Percentiles rank a stretch among this genome's conserved stretches.
These are phyloP conservation scores for Eubucco bourcierii DNA, from an alignment of 2,113 vertebrate species.

Conservation along the genomic window DNA sequence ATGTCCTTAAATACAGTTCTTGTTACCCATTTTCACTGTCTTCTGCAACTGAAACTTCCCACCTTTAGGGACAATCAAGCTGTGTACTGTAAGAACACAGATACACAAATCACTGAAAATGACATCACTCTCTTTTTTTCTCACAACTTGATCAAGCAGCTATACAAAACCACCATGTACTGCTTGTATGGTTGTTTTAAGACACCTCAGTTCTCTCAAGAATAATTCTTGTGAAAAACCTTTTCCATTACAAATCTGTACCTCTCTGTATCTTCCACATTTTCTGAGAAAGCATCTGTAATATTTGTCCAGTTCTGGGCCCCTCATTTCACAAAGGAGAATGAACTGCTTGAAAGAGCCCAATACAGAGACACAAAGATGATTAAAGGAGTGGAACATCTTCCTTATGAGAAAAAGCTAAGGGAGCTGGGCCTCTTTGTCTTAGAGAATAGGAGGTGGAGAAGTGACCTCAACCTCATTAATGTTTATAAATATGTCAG, in stretches of 20 bases:
- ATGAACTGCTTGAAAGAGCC: too few relatives aligned
- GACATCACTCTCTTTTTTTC: background rate
- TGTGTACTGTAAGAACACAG: background rate
- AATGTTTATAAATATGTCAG: too few relatives aligned
- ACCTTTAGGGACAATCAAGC: background rate
- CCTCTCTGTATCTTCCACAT: background rate
- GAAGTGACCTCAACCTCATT: too few relatives aligned
- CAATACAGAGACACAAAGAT: too few relatives aligned
- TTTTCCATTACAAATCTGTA: background rate
- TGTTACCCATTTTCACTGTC: background rate
- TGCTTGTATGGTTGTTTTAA: background rate
- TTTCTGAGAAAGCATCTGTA: too few relatives aligned
- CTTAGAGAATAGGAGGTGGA: too few relatives aligned
- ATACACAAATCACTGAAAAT: background rate
- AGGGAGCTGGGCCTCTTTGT: too few relatives aligned
- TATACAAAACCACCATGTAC: background rate
- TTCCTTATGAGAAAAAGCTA: too few relatives aligned
- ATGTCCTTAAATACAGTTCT: background rate
- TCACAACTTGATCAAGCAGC: background rate
- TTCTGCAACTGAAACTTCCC: background rate
- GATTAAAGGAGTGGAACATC: too few relatives aligned
- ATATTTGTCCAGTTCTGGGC: too few relatives aligned
- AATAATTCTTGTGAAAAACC: background rate
- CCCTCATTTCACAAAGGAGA: too few relatives aligned
- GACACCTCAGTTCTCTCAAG: background rate